phyloP scores from a whole-genome alignment of 2,888 invertebrate genomes.

The Cephalotes varians region DNA sequence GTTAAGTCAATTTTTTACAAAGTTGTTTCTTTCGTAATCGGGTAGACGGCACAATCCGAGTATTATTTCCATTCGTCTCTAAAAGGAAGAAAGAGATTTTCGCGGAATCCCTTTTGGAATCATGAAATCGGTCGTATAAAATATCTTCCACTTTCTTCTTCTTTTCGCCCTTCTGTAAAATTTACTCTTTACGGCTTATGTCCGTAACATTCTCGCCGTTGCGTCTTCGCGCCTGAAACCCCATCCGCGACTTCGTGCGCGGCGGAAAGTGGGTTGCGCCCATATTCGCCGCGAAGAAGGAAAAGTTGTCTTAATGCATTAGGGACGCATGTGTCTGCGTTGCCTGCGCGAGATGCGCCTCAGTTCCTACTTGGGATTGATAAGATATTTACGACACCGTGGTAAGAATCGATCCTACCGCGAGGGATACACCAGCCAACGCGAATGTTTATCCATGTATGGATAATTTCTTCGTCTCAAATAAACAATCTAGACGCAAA shows the following conservation, averaged over 20 bases:
- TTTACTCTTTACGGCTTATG: slow-evolving; percentile 17
- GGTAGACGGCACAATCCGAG: background rate
- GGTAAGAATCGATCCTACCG: slow-evolving; percentile 45
- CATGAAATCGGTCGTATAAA: background rate
- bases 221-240: slow-evolving; percentile 13
- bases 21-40: slow-evolving; percentile 2
- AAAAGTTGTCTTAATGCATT: slow-evolving; percentile 51
- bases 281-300: slow-evolving; percentile 1
- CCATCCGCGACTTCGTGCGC: slow-evolving; percentile 25
- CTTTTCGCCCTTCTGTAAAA: background rate
- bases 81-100: no score
- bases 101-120: slow-evolving; percentile 1
- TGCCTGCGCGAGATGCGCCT: background rate
- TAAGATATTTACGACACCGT: slow-evolving; percentile 36
- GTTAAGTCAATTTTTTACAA: slow-evolving; percentile 7
- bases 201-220: background rate
- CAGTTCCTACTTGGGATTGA: slow-evolving; percentile 31
- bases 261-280: slow-evolving; percentile 16
- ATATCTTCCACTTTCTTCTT: background rate
- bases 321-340: slow-evolving; percentile 34
- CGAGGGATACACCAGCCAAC: slow-evolving; percentile 15
- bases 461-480: background rate
- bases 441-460: background rate
- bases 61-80: background rate
- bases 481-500: background rate